These are phyloP conservation scores for Lepus europaeus DNA, from an alignment of 2,113 vertebrate species.

Conservation along the genomic window DNA sequence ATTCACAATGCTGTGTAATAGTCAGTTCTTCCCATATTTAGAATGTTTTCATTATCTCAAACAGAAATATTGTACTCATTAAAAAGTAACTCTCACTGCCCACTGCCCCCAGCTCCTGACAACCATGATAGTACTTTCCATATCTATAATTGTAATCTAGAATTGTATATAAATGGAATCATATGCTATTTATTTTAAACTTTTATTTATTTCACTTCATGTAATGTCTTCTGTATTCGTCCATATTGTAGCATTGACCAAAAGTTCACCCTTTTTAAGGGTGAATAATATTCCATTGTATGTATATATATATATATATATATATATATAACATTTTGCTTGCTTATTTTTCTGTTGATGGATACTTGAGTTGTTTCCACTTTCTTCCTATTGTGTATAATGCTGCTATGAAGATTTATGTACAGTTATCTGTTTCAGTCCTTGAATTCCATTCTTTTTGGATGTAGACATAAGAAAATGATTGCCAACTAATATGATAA, in stretches of 20 bases:
- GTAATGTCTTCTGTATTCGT: neutral
- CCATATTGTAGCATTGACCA: neutral
- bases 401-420: neutral
- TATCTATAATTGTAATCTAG: too few relatives aligned
- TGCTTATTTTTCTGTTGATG: neutral
- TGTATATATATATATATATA: neutral
- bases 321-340: neutral
- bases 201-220: too few relatives aligned
- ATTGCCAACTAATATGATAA: neutral
- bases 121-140: too few relatives aligned
- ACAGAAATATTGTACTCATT: too few relatives aligned
- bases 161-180: too few relatives aligned
- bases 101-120: too few relatives aligned
- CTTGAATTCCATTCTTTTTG: neutral
- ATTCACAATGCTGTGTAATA: too few relatives aligned
- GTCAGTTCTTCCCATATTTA: too few relatives aligned
- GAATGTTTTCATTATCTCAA: too few relatives aligned
- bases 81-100: too few relatives aligned
- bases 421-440: neutral
- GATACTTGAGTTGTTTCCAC: neutral
- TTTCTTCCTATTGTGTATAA: neutral
- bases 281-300: neutral
- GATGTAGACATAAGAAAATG: neutral
- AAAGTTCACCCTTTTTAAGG: neutral
- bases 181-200: too few relatives aligned